Evolutionary conservation across 2,888 invertebrate species (phyloP), one percentile per base, ranked within the genome.

Genomic region (Colostygia pectinataria): DNA sequence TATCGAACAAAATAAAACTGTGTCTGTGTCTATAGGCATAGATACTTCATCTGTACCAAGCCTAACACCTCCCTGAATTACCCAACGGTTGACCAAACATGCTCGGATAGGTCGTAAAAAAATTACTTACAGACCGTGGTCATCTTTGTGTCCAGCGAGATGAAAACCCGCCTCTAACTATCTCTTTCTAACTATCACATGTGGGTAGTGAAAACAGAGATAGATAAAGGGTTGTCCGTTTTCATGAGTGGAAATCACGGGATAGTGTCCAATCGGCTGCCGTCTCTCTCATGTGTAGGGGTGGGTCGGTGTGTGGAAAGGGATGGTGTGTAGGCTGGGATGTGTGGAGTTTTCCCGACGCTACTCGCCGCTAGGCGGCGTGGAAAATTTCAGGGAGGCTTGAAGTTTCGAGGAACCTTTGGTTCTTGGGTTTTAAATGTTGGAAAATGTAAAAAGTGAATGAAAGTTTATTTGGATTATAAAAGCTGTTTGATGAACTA

Each of bases 311-410:
- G 72, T 73, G 65, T 74, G 71, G 81, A 87, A 79, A 85, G 84
- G 83, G 87, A 88, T 75, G 79, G 84, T 78, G 71, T 29, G 33
- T 48, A 48, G 61, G 69, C 60, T 70, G 72, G 68, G 75, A 65
- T 70, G 62, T 58, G 63, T 68, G 65, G 59, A 62, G 44, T 71
- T 76, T 77, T 70, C 70, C 55, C 61, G 60, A 57, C 66, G 83
- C 90, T 88, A 90, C 86, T 88, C 86, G 73, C 71, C 90, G 76
- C 81, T 78, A 88, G 90, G 76, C 75, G 86, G 89, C 89, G 86
- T 65, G 73, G 70, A 66, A 72, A 74, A 66, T 59, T 40, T 45
- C 20, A 42, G 6, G 1, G 32, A 18, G 29, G 33, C 27, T 59
- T 12, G 31, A 48, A 31, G 53, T 34, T 45, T 9, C 49, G 31